These are phyloP conservation scores for Mesocentrotus franciscanus DNA, from an alignment of 53 echinoderm and acorn worm species.

Conservation along the genomic window DNA sequence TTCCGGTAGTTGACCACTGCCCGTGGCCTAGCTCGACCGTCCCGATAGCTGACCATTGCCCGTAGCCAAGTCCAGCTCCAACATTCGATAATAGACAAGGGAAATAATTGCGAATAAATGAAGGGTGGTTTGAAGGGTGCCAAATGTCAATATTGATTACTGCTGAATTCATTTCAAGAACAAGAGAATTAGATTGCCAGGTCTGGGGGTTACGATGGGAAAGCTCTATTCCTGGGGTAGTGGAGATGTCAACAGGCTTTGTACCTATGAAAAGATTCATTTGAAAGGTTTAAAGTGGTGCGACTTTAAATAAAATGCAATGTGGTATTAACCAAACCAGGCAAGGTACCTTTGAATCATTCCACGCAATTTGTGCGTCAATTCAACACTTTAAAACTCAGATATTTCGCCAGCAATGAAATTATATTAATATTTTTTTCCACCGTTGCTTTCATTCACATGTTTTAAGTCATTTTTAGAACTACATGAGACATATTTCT, in stretches of 20 bases:
- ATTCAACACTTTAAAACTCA: no score
- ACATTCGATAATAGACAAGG: background rate
- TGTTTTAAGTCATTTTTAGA: no score
- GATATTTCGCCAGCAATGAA: no score
- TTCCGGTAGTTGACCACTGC: background rate
- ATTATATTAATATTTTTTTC: no score
- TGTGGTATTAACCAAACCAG: no score
- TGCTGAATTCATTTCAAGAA: background rate
- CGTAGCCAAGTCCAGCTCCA: background rate
- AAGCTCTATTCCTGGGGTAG: background rate
- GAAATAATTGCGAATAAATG: background rate
- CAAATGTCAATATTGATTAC: slow-evolving; percentile 28
- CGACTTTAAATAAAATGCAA: no score
- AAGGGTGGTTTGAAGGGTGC: background rate
- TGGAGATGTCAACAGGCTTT: background rate
- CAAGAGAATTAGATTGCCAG: background rate
- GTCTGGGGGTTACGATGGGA: background rate
- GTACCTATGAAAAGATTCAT: background rate
- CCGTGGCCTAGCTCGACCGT: background rate
- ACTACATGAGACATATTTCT: no score
- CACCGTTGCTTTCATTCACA: no score
- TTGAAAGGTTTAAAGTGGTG: background rate
- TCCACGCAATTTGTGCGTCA: no score
- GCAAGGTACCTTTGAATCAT: no score
- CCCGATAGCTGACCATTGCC: background rate